Percentiles rank a stretch among this genome's conserved stretches.
Evolutionary conservation across 2,113 vertebrate species (phyloP).

Genomic region (Egretta garzetta): DNA sequence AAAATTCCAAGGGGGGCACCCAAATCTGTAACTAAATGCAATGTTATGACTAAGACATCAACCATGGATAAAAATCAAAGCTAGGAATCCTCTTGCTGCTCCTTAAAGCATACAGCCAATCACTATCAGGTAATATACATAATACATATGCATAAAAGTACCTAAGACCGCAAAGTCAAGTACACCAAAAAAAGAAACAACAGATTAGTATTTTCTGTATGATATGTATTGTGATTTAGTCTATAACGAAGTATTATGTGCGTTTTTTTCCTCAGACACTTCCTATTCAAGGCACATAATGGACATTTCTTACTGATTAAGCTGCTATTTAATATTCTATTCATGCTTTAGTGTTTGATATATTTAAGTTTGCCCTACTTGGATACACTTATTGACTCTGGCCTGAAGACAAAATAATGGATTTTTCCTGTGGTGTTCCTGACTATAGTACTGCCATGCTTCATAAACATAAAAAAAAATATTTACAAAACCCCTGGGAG

Average conservation of each 20-base stretch:
- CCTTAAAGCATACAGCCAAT: neutral
- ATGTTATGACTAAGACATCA: neutral
- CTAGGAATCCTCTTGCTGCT: neutral
- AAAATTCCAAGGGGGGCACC: neutral
- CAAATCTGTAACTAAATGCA: neutral
- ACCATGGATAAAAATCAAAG: neutral
- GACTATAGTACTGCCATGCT: neutral
- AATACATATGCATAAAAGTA: neutral
- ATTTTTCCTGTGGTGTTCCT: neutral
- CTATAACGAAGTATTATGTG: neutral
- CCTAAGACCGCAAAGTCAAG: neutral
- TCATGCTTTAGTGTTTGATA: neutral
- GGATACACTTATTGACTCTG: neutral
- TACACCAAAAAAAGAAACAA: neutral
- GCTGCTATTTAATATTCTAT: neutral
- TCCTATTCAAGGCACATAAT: neutral
- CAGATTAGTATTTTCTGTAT: neutral
- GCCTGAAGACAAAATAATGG: neutral
- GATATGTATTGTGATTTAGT: neutral
- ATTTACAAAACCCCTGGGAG: neutral
- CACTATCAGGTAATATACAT: neutral
- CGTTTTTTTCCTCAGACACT: neutral
- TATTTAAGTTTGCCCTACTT: neutral
- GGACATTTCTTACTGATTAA: neutral
- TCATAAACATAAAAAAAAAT: neutral